Percentiles rank a stretch among this genome's conserved stretches.
Conservation (phyloP, 1,140 invertebrate species). For the Apis laboriosa region DNA sequence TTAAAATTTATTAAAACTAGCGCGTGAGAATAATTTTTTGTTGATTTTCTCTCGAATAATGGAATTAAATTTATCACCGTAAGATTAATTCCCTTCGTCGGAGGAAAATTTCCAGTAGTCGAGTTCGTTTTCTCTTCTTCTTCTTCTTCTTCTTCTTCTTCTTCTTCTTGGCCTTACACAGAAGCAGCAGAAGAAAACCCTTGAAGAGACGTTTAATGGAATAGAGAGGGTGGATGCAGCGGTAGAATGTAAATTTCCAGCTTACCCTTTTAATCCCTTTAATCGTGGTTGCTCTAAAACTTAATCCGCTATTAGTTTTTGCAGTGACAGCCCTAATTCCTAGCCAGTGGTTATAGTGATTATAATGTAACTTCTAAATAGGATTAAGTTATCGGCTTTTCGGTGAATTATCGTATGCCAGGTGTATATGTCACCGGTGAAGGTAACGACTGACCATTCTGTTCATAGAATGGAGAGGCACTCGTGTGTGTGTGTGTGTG, state of each 20-base stretch:
- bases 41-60: too few relatives aligned
- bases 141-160: neutral
- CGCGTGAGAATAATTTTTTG: too few relatives aligned
- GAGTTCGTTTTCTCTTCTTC: neutral
- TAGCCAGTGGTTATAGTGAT: constrained; percentile 59
- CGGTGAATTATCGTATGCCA: constrained; percentile 62
- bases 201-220: neutral
- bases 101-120: neutral
- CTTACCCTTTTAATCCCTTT: constrained; percentile 59
- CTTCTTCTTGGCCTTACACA: neutral
- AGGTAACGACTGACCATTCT: neutral
- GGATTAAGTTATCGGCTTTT: constrained; percentile 67
- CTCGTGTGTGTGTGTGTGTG: too few relatives aligned
- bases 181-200: neutral
- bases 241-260: constrained; percentile 61
- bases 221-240: constrained; percentile 23
- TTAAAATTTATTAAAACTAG: too few relatives aligned
- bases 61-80: too few relatives aligned
- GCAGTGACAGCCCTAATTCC: constrained; percentile 68
- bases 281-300: constrained; percentile 63
- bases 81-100: too few relatives aligned
- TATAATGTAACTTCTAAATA: constrained; percentile 60
- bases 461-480: too few relatives aligned
- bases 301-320: constrained; percentile 69
- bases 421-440: neutral